These are phyloP conservation scores for Siniperca knerii DNA, from an alignment of 2,113 vertebrate species.

Conservation along the genomic window DNA sequence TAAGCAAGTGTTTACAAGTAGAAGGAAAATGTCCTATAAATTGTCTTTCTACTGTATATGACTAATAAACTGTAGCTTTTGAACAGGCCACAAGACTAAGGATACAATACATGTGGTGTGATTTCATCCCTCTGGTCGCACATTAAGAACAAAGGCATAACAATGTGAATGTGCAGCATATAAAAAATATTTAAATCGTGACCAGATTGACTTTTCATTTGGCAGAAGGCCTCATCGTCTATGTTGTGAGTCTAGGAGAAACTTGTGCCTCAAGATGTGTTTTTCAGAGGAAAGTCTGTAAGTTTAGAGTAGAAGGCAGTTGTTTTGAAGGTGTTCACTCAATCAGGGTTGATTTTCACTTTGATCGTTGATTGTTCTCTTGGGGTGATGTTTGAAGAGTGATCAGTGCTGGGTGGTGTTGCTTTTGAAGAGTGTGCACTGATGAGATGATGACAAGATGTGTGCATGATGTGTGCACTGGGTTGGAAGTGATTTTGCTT, in stretches of 20 bases:
- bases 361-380: constrained; percentile 44
- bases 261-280: constrained; percentile 2
- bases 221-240: constrained; percentile 11
- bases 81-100: not conserved
- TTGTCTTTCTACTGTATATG: not conserved
- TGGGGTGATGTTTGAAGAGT: constrained; percentile 54
- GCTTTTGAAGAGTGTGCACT: constrained; percentile 57
- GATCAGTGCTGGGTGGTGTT: constrained; percentile 56
- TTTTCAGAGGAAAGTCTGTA: constrained; percentile 24
- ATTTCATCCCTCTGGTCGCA: not conserved
- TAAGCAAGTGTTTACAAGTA: not conserved
- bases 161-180: not conserved
- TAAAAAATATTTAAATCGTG: constrained; percentile 12
- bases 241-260: constrained; percentile 4
- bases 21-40: not conserved
- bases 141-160: constrained; percentile 20
- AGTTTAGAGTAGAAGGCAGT: constrained; percentile 31
- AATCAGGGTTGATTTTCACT: constrained; percentile 65
- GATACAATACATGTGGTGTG: not conserved
- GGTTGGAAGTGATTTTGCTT: constrained; percentile 35
- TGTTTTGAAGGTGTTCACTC: constrained; percentile 66
- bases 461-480: constrained; percentile 52
- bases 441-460: constrained; percentile 62
- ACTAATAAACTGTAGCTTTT: not conserved
- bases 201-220: constrained; percentile 26